These are phyloP conservation scores for Sesamia nonagrioides DNA, from an alignment of 1,140 invertebrate species.

Conservation along the genomic window DNA sequence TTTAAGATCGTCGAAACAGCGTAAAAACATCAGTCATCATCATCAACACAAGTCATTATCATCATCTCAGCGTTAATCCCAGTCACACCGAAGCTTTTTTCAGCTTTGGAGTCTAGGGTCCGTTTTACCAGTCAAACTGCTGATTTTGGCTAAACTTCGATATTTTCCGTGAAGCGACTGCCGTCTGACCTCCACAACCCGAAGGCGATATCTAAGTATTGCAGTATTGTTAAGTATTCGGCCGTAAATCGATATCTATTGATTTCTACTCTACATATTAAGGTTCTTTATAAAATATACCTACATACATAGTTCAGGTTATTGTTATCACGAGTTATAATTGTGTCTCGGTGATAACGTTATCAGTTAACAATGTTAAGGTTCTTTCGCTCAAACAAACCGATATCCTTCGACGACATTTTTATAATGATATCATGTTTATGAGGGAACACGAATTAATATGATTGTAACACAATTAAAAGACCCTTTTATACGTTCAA, in stretches of 20 bases:
- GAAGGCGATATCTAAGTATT: too few species aligned
- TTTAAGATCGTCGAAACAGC: too few species aligned
- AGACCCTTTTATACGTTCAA: neutral
- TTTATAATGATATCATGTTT: neutral
- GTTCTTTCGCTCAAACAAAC: conserved; percentile 4
- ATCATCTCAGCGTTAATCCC: too few species aligned
- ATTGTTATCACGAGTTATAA: conserved; percentile 12
- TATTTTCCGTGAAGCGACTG: too few species aligned
- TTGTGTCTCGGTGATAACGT: conserved; percentile 42
- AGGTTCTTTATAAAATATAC: neutral
- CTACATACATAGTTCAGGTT: neutral
- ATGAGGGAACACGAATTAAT: neutral
- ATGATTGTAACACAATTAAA: neutral
- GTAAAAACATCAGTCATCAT: too few species aligned
- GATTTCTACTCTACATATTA: neutral
- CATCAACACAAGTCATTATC: too few species aligned
- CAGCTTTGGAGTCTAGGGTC: too few species aligned
- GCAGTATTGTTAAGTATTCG: too few species aligned
- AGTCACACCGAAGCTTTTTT: too few species aligned
- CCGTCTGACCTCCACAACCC: too few species aligned
- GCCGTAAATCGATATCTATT: neutral
- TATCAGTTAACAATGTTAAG: conserved; percentile 50
- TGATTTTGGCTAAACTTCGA: too few species aligned
- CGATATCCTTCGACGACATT: neutral
- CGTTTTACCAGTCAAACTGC: too few species aligned